A percentile compares a stretch with the other conserved stretches of the same genome.
Conservation (phyloP, 1,140 invertebrate species). For the Drosophila serrata region DNA sequence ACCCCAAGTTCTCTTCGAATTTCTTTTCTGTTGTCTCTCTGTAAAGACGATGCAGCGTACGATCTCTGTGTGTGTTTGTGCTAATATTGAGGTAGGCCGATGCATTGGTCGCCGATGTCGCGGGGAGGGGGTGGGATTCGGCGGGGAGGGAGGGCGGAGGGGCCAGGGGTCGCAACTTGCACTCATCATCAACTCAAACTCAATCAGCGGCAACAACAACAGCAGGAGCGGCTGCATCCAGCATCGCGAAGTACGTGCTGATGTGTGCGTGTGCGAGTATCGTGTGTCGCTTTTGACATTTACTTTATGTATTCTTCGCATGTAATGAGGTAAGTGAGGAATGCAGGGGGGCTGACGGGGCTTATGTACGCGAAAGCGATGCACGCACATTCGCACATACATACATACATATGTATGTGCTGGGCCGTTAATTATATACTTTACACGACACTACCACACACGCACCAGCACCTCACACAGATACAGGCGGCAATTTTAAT, state of each 20-base stretch:
- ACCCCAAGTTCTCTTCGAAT: background rate
- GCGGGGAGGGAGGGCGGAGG: slow-evolving; percentile 1
- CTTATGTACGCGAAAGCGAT: slow-evolving; percentile 66
- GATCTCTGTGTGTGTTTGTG: slow-evolving; percentile 36
- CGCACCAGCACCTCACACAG: slow-evolving; percentile 29
- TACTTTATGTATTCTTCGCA: slow-evolving; percentile 77
- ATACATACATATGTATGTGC: slow-evolving; percentile 69
- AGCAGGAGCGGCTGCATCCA: slow-evolving; percentile 21
- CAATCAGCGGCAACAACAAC: slow-evolving; percentile 56
- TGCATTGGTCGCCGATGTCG: slow-evolving; percentile 13
- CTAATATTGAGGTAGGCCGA: slow-evolving; percentile 80
- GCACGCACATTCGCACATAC: slow-evolving; percentile 32
- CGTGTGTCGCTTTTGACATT: slow-evolving; percentile 78
- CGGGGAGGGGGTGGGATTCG: slow-evolving; percentile 6
- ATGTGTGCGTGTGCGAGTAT: slow-evolving; percentile 40
- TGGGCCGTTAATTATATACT: slow-evolving; percentile 78
- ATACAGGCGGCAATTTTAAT: slow-evolving; percentile 74
- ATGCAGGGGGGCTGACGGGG: slow-evolving; percentile 1
- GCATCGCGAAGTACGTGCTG: slow-evolving; percentile 37
- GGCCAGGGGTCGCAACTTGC: slow-evolving; percentile 61
- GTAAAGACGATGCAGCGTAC: background rate
- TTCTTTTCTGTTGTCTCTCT: background rate
- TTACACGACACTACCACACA: slow-evolving; percentile 57
- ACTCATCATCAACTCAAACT: slow-evolving; percentile 81
- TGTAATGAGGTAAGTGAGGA: slow-evolving; percentile 64